A percentile compares a stretch with the other conserved stretches of the same genome.
Conservation (phyloP, 2,797 vertebrate genomes). For the Clarias platycephalus region DNA sequence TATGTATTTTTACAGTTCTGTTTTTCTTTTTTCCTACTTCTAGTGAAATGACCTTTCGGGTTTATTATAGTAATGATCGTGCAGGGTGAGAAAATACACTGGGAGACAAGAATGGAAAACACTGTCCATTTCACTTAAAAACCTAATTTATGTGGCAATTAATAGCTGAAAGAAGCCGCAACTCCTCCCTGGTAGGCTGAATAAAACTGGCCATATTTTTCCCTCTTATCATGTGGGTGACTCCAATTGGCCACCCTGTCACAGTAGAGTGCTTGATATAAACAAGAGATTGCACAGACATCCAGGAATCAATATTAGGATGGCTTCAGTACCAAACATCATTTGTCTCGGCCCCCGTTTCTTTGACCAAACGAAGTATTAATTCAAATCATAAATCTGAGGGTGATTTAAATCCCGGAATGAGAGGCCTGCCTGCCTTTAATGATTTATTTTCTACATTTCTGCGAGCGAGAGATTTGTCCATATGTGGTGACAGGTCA, state of each 20-base stretch:
- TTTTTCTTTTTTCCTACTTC: slow-evolving; percentile 37
- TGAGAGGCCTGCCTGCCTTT: slow-evolving; percentile 84
- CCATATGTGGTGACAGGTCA: slow-evolving; percentile 99
- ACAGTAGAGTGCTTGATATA: slow-evolving; percentile 99
- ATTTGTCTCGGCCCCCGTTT: slow-evolving; percentile 97
- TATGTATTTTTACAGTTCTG: slow-evolving; percentile 36
- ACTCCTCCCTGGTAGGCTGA: slow-evolving; percentile 65
- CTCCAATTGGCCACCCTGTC: slow-evolving; percentile 97
- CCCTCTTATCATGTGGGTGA: slow-evolving; percentile 90
- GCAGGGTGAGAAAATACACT: slow-evolving; percentile 50
- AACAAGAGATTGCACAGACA: slow-evolving; percentile 99
- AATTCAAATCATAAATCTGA: slow-evolving; percentile 99
- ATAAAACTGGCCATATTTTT: slow-evolving; percentile 85
- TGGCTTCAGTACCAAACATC: slow-evolving; percentile 99
- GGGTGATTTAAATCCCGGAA: slow-evolving; percentile 98
- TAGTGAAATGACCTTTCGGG: slow-evolving; percentile 53
- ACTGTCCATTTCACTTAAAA: slow-evolving; percentile 62
- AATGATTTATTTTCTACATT: slow-evolving; percentile 99
- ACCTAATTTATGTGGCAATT: slow-evolving; percentile 62
- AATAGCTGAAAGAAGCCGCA: slow-evolving; percentile 64
- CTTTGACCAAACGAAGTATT: slow-evolving; percentile 99
- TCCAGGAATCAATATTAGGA: slow-evolving; percentile 99
- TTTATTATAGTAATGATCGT: slow-evolving; percentile 57
- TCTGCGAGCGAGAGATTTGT: slow-evolving; percentile 99
- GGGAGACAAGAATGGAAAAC: slow-evolving; percentile 57